Base-by-base conservation (phyloP, 2,888 invertebrate species). In the Drosophila robusta region DNA sequence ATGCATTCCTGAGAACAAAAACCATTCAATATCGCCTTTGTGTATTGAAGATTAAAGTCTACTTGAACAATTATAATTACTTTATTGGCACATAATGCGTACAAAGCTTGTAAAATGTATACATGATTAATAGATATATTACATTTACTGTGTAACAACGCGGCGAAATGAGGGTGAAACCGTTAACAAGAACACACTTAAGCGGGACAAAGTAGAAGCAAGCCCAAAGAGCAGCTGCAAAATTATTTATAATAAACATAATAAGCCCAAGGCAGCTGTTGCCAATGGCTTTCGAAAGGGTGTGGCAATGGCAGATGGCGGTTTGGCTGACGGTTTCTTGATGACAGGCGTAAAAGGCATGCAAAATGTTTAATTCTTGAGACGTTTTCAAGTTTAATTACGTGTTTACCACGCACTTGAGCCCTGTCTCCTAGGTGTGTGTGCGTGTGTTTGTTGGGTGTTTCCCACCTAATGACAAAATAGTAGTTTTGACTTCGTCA, bases 201-300 rank as follows among this genome's bases (percentile, higher is more conserved):
- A 4, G n/a, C 14, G 22, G 51, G 42, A 34, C 50, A 24, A 38
- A 11, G 45, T 46, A 69, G 41, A 55, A 36, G 38, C 16, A 39
- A 69, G 44, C 52, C 26, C 52, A 64, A 63, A 57, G 64, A 70
- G 70, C 67, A 83, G 84, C 70, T 87, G 68, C 67, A 83, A 83
- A 84, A 89, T 87, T 78, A 89, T 84, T 87, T 80, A 80, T 80
- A 78, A 87, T 89, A 80, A 85, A 87, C 85, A 81, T 84, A 89
- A 89, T 78, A 64, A 73, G 65, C 71, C 55, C 24, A 72, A 69
- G 71, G 68, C 87, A 87, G 78, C 81, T 87, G 89, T 74, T 80
- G 78, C 80, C 84, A 78, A 80, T 83, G 76, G 45, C 57, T 81
- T 73, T 57, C 70, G 64, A 38, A 50, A 47, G 55, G 60, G 44